Conservation (phyloP, 1,140 invertebrate genomes). For the Lordiphosa mommai region DNA sequence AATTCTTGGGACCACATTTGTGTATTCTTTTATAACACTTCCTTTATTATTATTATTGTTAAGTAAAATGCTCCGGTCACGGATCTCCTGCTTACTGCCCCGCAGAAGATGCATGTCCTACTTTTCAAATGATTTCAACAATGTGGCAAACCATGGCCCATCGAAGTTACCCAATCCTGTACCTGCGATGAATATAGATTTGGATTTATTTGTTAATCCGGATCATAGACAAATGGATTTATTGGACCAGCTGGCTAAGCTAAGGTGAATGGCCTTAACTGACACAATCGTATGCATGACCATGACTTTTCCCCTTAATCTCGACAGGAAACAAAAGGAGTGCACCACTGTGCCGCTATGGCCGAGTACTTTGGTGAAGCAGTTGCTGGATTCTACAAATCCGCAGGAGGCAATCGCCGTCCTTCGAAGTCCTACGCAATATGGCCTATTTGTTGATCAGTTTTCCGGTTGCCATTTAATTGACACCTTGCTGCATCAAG, state of each 20-base stretch:
- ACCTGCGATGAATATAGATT: slow-evolving; percentile 24
- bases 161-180: slow-evolving; percentile 3
- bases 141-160: slow-evolving; percentile 32
- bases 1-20: background rate
- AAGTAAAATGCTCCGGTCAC: slow-evolving; percentile 40
- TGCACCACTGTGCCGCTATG: slow-evolving; percentile 40
- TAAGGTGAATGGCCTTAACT: slow-evolving; percentile 21
- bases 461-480: slow-evolving; percentile 90
- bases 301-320: background rate
- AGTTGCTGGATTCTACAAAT: slow-evolving; percentile 37
- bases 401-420: slow-evolving; percentile 85
- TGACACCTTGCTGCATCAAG: slow-evolving; percentile 87
- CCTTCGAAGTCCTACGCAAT: slow-evolving; percentile 90
- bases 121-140: slow-evolving; percentile 52
- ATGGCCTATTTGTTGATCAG: slow-evolving; percentile 93
- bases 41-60: slow-evolving; percentile 25
- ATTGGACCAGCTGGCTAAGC: slow-evolving; percentile 40
- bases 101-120: slow-evolving; percentile 46
- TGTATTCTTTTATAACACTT: slow-evolving; percentile 15
- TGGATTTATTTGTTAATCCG: slow-evolving; percentile 48
- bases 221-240: slow-evolving; percentile 51
- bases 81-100: slow-evolving; percentile 12
- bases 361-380: slow-evolving; percentile 40
- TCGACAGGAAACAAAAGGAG: slow-evolving; percentile 48
- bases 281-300: background rate